phyloP scores from a whole-genome alignment of 2,113 vertebrate genomes.

The Pseudopipra pipra region DNA sequence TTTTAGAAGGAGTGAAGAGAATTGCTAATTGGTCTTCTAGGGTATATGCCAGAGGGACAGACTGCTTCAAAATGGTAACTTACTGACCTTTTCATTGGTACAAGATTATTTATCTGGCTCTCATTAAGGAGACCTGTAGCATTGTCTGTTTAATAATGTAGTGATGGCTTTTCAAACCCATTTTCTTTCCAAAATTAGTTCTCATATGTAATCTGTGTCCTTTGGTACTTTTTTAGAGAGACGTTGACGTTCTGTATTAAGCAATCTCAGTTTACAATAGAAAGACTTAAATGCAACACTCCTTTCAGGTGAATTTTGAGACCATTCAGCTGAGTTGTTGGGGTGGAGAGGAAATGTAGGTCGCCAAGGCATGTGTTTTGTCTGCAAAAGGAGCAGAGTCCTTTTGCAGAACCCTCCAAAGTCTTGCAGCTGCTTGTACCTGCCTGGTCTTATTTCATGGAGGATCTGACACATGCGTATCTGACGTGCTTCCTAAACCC shows the following conservation, averaged over 20 bases:
- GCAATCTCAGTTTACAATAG: not conserved
- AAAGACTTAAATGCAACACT: not conserved
- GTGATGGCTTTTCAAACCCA: slow-evolving; percentile 32
- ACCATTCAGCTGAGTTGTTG: not conserved
- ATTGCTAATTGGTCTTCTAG: slow-evolving; percentile 48
- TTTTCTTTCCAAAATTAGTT: slow-evolving; percentile 35
- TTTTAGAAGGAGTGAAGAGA: not conserved
- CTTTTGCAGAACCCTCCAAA: not conserved
- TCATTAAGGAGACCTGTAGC: slow-evolving; percentile 35
- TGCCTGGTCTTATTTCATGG: not conserved
- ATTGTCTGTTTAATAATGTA: slow-evolving; percentile 25
- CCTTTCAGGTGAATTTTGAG: not conserved
- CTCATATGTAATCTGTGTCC: not conserved
- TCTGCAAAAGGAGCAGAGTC: not conserved
- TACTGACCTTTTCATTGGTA: slow-evolving; percentile 60
- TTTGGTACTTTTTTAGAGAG: not conserved
- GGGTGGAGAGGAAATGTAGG: not conserved
- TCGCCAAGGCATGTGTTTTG: fast-evolving
- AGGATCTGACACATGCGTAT: not conserved
- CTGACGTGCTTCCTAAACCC: not conserved
- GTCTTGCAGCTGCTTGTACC: not conserved
- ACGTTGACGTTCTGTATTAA: not conserved
- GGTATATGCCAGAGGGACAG: not conserved
- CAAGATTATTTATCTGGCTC: slow-evolving; percentile 47
- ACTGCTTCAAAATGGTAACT: slow-evolving; percentile 36